Evolutionary conservation across 2,888 invertebrate genomes (phyloP).

Genomic region (Rhogogaster chlorosoma): DNA sequence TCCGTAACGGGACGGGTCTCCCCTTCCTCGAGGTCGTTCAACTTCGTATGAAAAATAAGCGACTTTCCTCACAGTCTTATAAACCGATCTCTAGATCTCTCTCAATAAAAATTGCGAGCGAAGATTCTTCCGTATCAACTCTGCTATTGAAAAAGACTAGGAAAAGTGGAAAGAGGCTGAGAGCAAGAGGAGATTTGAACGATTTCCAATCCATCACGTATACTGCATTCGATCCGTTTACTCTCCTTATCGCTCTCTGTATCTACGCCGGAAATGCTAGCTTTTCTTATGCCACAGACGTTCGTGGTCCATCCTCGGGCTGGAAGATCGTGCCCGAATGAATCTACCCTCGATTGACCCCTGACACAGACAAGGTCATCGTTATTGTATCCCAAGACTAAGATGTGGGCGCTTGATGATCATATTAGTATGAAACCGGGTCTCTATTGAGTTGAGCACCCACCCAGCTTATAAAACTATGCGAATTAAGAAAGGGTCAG

Average conservation of each 20-base stretch:
- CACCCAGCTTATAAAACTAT: background rate
- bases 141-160: background rate
- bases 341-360: constrained; percentile 42
- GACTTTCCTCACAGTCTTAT: background rate
- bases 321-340: background rate
- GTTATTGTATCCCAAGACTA: constrained; percentile 4
- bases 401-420: constrained; percentile 18
- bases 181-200: background rate
- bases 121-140: background rate
- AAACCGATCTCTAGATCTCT: background rate
- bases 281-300: background rate
- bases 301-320: background rate
- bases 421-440: background rate
- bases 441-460: constrained; percentile 17
- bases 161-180: background rate
- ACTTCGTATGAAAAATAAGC: constrained; percentile 3
- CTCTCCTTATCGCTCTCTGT: background rate
- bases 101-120: background rate
- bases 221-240: background rate
- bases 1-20: constrained; percentile 43
- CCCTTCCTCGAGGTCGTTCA: constrained; percentile 31
- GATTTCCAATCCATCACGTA: background rate
- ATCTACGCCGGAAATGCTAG: constrained; percentile 5
- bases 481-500: constrained; percentile 17
- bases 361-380: constrained; percentile 31